phyloP scores from a whole-genome alignment of 2,888 invertebrate species.

The Siphlonurus alternatus region DNA sequence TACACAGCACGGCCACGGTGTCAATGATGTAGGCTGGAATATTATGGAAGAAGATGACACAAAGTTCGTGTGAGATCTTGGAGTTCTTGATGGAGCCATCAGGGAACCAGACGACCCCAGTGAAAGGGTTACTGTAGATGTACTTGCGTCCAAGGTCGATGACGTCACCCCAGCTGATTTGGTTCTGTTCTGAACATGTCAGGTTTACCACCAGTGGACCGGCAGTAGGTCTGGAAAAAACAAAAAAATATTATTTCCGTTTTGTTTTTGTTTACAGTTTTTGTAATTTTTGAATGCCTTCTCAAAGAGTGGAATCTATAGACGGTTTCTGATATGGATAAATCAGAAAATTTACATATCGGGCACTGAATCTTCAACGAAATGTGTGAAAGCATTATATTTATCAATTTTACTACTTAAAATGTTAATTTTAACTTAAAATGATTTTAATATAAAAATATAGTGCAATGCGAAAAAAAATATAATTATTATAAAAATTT shows the following conservation, averaged over 20 bases:
- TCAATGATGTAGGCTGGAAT: slow-evolving; percentile 34
- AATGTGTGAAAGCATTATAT: no score
- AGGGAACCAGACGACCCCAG: slow-evolving; percentile 26
- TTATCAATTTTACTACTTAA: no score
- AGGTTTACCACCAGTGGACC: slow-evolving; percentile 51
- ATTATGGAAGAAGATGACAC: slow-evolving; percentile 31
- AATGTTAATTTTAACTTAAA: no score
- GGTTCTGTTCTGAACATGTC: slow-evolving; percentile 57
- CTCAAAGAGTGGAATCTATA: neutral
- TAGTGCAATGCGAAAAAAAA: no score
- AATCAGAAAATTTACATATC: neutral
- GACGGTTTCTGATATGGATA: neutral
- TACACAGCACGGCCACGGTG: slow-evolving; percentile 18
- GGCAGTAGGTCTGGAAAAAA: slow-evolving; percentile 29
- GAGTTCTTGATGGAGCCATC: slow-evolving; percentile 18
- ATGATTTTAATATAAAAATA: no score
- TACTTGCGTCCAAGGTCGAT: slow-evolving; percentile 44
- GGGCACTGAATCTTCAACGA: no score
- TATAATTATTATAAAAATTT: no score
- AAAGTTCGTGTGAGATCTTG: slow-evolving; percentile 26
- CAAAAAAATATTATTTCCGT: neutral
- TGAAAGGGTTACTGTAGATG: slow-evolving; percentile 36
- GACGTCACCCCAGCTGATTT: slow-evolving; percentile 71
- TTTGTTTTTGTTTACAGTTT: neutral
- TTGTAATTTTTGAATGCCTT: neutral